These are phyloP conservation scores for Leptosomus discolor DNA, from an alignment of 2,113 vertebrate species.

Conservation along the genomic window DNA sequence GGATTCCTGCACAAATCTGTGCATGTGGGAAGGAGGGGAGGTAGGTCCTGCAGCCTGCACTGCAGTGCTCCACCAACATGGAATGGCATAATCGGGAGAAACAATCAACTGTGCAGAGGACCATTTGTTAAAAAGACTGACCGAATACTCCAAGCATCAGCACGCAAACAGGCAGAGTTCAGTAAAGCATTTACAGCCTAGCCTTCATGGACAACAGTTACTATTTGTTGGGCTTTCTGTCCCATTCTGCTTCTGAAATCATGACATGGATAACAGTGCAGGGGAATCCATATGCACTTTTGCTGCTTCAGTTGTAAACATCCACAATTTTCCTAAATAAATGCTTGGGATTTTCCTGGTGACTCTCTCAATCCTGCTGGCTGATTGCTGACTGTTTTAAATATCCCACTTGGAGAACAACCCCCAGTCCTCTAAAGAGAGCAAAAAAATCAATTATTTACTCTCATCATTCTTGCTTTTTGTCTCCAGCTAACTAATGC, in stretches of 20 bases:
- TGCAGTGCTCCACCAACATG: not conserved
- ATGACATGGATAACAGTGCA: not conserved
- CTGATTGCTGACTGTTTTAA: not conserved
- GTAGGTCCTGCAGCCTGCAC: not conserved
- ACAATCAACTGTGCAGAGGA: not conserved
- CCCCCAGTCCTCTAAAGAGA: not conserved
- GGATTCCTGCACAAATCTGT: not conserved
- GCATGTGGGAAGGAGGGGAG: not conserved
- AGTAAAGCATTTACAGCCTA: not conserved
- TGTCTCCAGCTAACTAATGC: not conserved
- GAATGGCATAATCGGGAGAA: not conserved
- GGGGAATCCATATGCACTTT: not conserved
- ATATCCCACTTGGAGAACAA: not conserved
- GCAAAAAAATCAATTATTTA: not conserved
- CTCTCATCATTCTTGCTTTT: not conserved
- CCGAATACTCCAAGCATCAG: not conserved
- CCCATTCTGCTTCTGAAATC: not conserved
- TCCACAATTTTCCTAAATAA: not conserved
- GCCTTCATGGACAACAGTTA: not conserved
- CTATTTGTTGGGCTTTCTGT: not conserved
- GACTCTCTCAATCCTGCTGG: not conserved
- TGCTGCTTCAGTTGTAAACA: not conserved
- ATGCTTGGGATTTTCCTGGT: not conserved
- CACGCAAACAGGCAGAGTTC: not conserved
- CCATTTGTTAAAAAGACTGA: not conserved